A percentile compares a stretch with the other conserved stretches of the same genome.
These are phyloP conservation scores for Meteorus cinctellus DNA, from an alignment of 2,888 invertebrate genomes.

Conservation along the genomic window DNA sequence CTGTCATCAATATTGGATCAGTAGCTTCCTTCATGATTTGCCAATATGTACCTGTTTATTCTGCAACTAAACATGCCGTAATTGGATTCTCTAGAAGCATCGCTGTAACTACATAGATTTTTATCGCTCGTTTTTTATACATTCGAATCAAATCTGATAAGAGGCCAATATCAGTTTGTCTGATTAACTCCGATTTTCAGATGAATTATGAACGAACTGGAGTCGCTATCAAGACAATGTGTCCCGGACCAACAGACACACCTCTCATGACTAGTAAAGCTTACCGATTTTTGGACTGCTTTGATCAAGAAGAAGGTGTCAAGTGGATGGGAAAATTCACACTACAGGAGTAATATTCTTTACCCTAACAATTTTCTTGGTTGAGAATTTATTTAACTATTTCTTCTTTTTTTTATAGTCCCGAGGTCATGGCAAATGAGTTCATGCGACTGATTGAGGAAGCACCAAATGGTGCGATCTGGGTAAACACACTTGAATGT, in stretches of 20 bases:
- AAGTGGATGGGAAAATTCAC: no score
- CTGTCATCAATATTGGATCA: slow-evolving; percentile 79
- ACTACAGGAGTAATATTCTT: no score
- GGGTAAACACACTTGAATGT: neutral
- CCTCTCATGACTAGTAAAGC: neutral
- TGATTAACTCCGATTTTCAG: neutral
- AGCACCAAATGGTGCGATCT: neutral
- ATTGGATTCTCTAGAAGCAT: slow-evolving; percentile 57
- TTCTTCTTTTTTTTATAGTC: neutral
- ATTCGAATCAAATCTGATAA: no score
- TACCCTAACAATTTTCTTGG: no score
- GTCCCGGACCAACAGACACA: neutral
- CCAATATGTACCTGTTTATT: slow-evolving; percentile 75
- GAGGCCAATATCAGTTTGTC: no score
- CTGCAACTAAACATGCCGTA: slow-evolving; percentile 75
- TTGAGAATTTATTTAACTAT: neutral
- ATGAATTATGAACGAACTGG: neutral
- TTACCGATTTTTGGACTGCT: neutral
- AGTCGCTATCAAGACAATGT: slow-evolving; percentile 4
- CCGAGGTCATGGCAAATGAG: neutral
- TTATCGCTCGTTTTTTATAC: slow-evolving; percentile 1
- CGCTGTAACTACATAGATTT: slow-evolving; percentile 45
- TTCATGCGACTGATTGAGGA: slow-evolving; percentile 26
- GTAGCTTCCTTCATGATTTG: slow-evolving; percentile 73
- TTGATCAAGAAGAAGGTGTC: neutral